Evolutionary conservation across 1,140 invertebrate species (phyloP).

Genomic region (Tetragnatha versicolor): DNA sequence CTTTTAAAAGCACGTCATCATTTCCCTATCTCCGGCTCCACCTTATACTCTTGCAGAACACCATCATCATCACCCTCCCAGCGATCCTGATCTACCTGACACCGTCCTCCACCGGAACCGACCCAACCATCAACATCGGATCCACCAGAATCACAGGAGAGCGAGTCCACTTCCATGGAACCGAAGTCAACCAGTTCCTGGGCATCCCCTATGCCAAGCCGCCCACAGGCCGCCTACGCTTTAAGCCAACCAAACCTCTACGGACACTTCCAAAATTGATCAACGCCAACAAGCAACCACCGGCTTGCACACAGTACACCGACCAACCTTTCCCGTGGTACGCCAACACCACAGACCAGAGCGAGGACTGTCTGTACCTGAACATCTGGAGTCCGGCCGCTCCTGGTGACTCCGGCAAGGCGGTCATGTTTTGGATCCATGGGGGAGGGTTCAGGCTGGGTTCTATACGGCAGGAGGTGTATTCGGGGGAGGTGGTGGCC

Average conservation of each 20-base stretch:
- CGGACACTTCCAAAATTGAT: background rate
- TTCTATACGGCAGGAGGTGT: conserved; percentile 61
- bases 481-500: conserved; percentile 87
- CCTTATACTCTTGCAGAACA: too few species aligned
- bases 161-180: background rate
- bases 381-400: conserved; percentile 62
- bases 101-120: too few species aligned
- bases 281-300: background rate
- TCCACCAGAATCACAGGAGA: conserved; percentile 8
- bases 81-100: too few species aligned
- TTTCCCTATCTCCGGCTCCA: too few species aligned
- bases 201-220: conserved; percentile 76
- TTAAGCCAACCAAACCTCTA: conserved; percentile 62
- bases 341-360: background rate
- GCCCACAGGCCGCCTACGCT: conserved; percentile 71
- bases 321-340: conserved; percentile 80
- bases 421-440: conserved; percentile 59
- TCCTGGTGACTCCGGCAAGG: conserved; percentile 61
- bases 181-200: conserved; percentile 82
- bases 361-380: conserved; percentile 65
- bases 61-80: too few species aligned
- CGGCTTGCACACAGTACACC: conserved; percentile 72
- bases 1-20: too few species aligned
- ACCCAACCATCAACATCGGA: too few species aligned
- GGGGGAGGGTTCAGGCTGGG: conserved; percentile 58